phyloP scores from a whole-genome alignment of 1,140 invertebrate species.

The Lutraria rhynchaena region DNA sequence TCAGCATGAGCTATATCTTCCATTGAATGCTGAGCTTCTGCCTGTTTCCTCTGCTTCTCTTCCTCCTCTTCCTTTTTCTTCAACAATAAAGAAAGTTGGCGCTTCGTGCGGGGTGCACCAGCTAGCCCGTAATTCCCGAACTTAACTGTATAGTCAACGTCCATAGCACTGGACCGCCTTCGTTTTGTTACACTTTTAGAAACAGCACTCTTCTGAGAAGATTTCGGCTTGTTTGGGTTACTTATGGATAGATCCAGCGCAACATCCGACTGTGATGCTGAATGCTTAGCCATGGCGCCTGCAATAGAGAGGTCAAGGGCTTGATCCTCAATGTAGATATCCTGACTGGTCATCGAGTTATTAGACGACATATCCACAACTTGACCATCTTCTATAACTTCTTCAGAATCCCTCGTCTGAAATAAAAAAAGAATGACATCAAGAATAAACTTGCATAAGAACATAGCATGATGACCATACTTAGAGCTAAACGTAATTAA shows the following conservation, averaged over 20 bases:
- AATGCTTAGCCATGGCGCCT: not conserved
- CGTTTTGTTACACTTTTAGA: constrained; percentile 24
- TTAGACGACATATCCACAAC: constrained; percentile 48
- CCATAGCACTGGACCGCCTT: constrained; percentile 11
- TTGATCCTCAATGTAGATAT: constrained; percentile 50
- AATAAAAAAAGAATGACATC: too few species aligned
- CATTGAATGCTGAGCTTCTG: constrained; percentile 55
- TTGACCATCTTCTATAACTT: constrained; percentile 58
- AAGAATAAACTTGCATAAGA: too few species aligned
- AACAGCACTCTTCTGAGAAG: not conserved
- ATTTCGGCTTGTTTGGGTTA: constrained; percentile 16
- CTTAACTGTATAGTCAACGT: constrained; percentile 44
- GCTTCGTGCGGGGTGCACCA: constrained; percentile 37
- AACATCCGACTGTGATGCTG: constrained; percentile 9
- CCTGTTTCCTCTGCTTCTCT: constrained; percentile 18
- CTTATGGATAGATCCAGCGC: constrained; percentile 42
- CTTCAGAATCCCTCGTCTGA: constrained; percentile 30
- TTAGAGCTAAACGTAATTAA: too few species aligned
- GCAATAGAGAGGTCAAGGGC: constrained; percentile 42
- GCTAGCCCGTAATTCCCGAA: constrained; percentile 50
- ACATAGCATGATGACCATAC: too few species aligned
- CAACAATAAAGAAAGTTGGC: constrained; percentile 38
- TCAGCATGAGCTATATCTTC: constrained; percentile 57
- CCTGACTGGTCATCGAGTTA: constrained; percentile 51
- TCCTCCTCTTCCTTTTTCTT: constrained; percentile 53